Conservation (phyloP, 2,113 vertebrate species). For the Aythya baeri region DNA sequence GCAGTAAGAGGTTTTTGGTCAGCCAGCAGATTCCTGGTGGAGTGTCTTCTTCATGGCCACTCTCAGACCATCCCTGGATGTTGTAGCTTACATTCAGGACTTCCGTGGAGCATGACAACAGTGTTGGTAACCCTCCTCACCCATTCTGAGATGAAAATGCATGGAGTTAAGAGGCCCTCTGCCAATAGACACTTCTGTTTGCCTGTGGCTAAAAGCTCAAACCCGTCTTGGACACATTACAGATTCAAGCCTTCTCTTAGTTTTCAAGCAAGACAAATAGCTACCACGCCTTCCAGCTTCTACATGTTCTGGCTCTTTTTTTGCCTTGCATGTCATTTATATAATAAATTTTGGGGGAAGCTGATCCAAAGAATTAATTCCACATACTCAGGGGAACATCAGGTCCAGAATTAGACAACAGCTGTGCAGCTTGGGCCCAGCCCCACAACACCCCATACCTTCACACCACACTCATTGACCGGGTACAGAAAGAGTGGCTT, state of each 20-base stretch:
- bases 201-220: neutral
- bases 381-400: neutral
- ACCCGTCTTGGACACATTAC: neutral
- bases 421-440: neutral
- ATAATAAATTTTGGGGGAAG: neutral
- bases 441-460: constrained; percentile 66
- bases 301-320: neutral
- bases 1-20: neutral
- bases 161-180: neutral
- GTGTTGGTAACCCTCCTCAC: neutral
- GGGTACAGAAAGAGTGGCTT: constrained; percentile 85
- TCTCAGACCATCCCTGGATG: neutral
- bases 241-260: neutral
- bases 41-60: neutral
- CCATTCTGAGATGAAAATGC: neutral
- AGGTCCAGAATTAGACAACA: neutral
- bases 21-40: neutral
- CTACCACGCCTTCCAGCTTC: neutral
- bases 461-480: constrained; percentile 84
- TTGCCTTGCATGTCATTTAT: neutral
- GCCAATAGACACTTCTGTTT: neutral
- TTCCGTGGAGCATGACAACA: neutral
- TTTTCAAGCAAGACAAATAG: neutral
- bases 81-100: neutral
- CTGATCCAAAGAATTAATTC: neutral